Evolutionary conservation across 2,113 vertebrate species (phyloP).

Genomic region (Pimephales promelas): DNA sequence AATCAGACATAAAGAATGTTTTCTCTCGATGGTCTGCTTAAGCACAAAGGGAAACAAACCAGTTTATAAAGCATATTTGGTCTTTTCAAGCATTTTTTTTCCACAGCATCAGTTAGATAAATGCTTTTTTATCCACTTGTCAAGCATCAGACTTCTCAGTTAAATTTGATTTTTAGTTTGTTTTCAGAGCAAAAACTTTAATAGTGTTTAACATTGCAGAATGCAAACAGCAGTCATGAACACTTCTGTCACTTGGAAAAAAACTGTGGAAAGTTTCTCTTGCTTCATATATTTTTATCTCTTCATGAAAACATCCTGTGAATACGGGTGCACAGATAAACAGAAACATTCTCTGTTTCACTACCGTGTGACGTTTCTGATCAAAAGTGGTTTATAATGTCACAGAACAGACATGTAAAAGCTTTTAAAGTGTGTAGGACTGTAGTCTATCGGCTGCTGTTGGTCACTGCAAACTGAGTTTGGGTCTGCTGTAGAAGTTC

Average conservation of each 20-base stretch:
- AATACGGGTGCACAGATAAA: not conserved
- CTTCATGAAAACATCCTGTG: not conserved
- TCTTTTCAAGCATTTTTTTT: not conserved
- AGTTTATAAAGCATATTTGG: constrained; percentile 13
- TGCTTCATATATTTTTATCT: not conserved
- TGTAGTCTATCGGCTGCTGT: constrained; percentile 90
- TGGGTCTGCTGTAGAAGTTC: constrained; percentile 99
- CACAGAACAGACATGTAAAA: not conserved
- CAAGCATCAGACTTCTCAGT: not conserved
- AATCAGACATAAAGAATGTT: constrained; percentile 1
- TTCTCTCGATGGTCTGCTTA: not conserved
- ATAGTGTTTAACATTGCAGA: not conserved
- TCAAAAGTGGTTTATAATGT: constrained; percentile 15
- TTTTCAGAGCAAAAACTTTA: not conserved
- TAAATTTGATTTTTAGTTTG: not conserved
- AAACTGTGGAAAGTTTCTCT: not conserved
- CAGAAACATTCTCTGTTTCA: not conserved
- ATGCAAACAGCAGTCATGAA: not conserved
- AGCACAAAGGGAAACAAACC: not conserved
- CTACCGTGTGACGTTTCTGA: not conserved
- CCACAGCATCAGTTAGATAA: not conserved
- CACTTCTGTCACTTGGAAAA: not conserved
- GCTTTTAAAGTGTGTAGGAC: not conserved
- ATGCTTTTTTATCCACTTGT: not conserved
- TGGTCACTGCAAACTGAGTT: constrained; percentile 92